phyloP scores from a whole-genome alignment of 1,140 invertebrate genomes.

The Dermatophagoides farinae region DNA sequence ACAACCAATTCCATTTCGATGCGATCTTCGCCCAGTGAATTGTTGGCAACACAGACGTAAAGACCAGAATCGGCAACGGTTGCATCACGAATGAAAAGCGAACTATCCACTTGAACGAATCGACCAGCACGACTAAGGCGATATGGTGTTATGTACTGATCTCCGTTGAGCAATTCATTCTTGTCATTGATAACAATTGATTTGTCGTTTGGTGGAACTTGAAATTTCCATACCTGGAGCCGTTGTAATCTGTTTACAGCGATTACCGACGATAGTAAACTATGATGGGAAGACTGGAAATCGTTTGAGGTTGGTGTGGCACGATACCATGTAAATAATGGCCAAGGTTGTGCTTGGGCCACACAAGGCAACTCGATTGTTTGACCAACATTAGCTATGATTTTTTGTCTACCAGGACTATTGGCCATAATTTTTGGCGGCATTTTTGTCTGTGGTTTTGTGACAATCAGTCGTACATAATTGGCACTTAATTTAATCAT shows the following conservation, averaged over 20 bases:
- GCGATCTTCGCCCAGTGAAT: constrained; percentile 20
- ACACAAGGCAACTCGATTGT: constrained; percentile 27
- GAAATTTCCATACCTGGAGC: too few species aligned
- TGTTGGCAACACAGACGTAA: constrained; percentile 21
- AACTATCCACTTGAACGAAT: background rate
- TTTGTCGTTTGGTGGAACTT: too few species aligned
- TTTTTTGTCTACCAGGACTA: background rate
- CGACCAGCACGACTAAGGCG: background rate
- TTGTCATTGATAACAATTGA: too few species aligned
- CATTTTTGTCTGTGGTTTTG: constrained; percentile 30
- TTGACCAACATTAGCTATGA: constrained; percentile 22
- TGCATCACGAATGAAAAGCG: constrained; percentile 16
- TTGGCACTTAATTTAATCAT: constrained; percentile 45
- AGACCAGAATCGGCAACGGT: constrained; percentile 16
- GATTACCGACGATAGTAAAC: background rate
- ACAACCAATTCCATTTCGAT: constrained; percentile 20
- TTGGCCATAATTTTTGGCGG: constrained; percentile 20
- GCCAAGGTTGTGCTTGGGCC: constrained; percentile 22
- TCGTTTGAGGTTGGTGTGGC: background rate
- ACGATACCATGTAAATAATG: constrained; percentile 18
- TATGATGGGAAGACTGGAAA: too few species aligned
- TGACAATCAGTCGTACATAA: constrained; percentile 39
- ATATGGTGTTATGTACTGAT: background rate
- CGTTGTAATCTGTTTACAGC: too few species aligned
- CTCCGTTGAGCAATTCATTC: background rate